Percentiles rank a stretch among this genome's conserved stretches.
phyloP scores from a whole-genome alignment of 2,113 vertebrate species.

The Amphiprion ocellaris region DNA sequence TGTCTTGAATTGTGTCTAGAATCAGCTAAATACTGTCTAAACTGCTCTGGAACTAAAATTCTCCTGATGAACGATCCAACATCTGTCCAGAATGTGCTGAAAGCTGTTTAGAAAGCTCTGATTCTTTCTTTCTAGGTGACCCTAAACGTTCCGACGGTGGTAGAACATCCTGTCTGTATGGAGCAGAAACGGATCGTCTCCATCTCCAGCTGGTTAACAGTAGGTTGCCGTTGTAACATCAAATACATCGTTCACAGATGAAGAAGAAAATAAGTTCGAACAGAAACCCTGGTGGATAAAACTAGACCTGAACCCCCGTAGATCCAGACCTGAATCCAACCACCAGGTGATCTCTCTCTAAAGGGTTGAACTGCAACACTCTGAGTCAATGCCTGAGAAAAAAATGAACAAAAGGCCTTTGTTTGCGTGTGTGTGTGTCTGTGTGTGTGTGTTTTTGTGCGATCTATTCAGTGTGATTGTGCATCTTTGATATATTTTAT shows the following conservation, averaged over 20 bases:
- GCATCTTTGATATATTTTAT: conserved; percentile 37
- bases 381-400: conserved; percentile 71
- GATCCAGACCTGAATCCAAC: no score
- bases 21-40: no score
- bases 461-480: conserved; percentile 61
- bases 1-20: no score
- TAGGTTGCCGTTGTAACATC: conserved; percentile 20
- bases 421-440: conserved; percentile 5
- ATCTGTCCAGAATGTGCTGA: no score
- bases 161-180: no score
- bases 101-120: no score
- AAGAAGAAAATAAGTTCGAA: background rate
- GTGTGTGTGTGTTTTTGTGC: conserved; percentile 37
- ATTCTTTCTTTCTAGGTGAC: no score
- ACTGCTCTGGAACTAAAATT: no score
- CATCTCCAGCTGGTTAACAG: conserved; percentile 7
- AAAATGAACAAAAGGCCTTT: conserved; percentile 69
- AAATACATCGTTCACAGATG: conserved; percentile 29
- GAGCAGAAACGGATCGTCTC: no score
- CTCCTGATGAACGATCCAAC: no score
- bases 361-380: conserved; percentile 53
- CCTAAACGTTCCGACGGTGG: no score
- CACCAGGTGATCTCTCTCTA: background rate
- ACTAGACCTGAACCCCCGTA: no score
- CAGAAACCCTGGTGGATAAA: conserved; percentile 5